phyloP scores from a whole-genome alignment of 2,797 vertebrate genomes.

The Mus caroli region DNA sequence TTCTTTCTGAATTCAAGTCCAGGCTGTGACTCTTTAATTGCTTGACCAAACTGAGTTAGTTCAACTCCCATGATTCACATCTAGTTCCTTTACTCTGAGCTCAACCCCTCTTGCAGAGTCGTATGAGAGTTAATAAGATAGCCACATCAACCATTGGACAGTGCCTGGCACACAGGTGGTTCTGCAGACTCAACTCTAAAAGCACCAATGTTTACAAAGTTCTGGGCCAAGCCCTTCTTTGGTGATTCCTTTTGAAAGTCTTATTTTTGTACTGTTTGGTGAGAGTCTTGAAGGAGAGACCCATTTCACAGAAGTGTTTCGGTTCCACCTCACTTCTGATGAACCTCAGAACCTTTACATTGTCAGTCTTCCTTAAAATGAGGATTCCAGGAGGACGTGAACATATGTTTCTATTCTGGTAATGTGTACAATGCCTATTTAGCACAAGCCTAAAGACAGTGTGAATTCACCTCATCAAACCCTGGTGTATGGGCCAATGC shows the following conservation, averaged over 20 bases:
- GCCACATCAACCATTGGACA: not conserved
- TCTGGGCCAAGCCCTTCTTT: not conserved
- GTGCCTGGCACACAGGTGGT: not conserved
- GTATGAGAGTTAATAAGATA: not conserved
- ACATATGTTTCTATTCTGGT: not conserved
- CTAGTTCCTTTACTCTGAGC: not conserved
- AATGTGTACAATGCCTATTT: not conserved
- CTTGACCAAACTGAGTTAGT: not conserved
- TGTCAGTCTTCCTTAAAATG: slow-evolving; percentile 41
- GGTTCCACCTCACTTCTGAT: not conserved
- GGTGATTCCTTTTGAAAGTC: not conserved
- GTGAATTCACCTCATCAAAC: slow-evolving; percentile 16
- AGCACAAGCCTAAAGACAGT: not conserved
- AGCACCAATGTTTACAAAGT: not conserved
- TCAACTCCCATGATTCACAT: not conserved
- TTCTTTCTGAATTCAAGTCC: slow-evolving; percentile 60
- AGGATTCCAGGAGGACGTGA: not conserved
- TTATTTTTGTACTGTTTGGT: not conserved
- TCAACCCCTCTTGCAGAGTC: not conserved
- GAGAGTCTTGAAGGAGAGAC: slow-evolving; percentile 42
- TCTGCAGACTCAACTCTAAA: not conserved
- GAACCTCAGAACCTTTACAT: not conserved
- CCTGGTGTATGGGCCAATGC: not conserved
- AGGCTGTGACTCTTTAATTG: not conserved
- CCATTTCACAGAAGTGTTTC: slow-evolving; percentile 14